Conservation (phyloP, 2,888 invertebrate species). For the Ecdyonurus torrentis region DNA sequence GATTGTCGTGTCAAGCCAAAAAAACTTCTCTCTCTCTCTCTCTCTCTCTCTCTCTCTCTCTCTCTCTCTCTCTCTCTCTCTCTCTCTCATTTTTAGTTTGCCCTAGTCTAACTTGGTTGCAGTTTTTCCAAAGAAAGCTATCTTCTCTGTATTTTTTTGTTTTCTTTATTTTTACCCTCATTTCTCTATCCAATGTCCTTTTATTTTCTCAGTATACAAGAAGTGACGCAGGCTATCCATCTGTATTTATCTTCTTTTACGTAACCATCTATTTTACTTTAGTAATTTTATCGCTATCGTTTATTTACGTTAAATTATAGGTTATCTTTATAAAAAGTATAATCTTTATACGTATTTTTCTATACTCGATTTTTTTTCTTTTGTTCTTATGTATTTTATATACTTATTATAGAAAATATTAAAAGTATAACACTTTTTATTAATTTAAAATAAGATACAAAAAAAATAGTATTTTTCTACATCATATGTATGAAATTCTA, state of each 20-base stretch:
- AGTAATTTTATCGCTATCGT: neutral
- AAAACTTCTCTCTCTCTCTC: neutral
- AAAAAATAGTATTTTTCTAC: too few relatives aligned
- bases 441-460: too few relatives aligned
- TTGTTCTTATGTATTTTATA: too few relatives aligned
- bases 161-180: neutral
- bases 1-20: neutral
- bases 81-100: neutral
- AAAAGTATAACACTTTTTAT: too few relatives aligned
- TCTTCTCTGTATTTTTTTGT: neutral
- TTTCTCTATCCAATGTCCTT: neutral
- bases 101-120: neutral
- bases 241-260: neutral
- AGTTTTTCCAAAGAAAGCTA: too few relatives aligned
- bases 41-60: neutral
- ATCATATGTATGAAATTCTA: too few relatives aligned
- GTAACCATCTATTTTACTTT: neutral
- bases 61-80: neutral
- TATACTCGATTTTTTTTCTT: too few relatives aligned
- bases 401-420: too few relatives aligned
- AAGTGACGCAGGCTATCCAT: neutral
- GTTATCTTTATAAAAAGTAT: neutral
- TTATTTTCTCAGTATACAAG: neutral
- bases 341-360: too few relatives aligned
- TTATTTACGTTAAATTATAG: neutral